phyloP scores from a whole-genome alignment of 2,888 invertebrate genomes.

The Lordiphosa andalusiaca region DNA sequence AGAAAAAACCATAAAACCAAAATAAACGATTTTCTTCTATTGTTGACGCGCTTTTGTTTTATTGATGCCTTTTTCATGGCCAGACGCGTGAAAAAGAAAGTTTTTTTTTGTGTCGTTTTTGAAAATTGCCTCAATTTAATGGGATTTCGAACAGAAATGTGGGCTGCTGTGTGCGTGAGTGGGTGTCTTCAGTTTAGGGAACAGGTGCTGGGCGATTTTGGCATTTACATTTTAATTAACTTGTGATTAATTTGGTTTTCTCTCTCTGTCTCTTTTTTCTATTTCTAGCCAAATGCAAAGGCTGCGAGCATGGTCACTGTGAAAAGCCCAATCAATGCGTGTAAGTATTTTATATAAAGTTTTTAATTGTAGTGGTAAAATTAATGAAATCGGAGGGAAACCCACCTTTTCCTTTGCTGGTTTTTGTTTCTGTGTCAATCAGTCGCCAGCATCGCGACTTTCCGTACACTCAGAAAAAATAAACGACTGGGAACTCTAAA shows the following conservation, averaged over 20 bases:
- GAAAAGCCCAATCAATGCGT: constrained; percentile 95
- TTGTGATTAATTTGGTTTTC: background rate
- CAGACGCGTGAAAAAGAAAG: constrained; percentile 70
- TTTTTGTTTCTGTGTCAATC: too few species aligned
- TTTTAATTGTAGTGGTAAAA: constrained; percentile 13
- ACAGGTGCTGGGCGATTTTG: constrained; percentile 35
- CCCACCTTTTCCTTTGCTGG: too few species aligned
- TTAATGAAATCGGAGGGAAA: background rate
- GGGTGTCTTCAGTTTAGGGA: constrained; percentile 41
- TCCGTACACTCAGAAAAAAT: too few species aligned
- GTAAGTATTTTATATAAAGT: constrained; percentile 85
- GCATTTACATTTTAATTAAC: constrained; percentile 57
- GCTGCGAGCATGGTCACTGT: constrained; percentile 97
- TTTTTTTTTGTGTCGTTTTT: constrained; percentile 36
- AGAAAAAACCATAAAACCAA: constrained; percentile 12
- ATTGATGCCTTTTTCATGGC: constrained; percentile 43
- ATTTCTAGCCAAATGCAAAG: constrained; percentile 91
- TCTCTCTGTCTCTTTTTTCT: constrained; percentile 27
- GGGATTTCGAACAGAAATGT: constrained; percentile 26
- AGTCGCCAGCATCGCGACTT: too few species aligned
- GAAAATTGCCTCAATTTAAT: constrained; percentile 45
- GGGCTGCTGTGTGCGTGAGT: constrained; percentile 40
- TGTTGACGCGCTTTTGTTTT: constrained; percentile 35
- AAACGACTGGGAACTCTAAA: too few species aligned
- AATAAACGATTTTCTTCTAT: constrained; percentile 38